Conservation (phyloP, 2,797 vertebrate genomes). For the Buphagus erythrorhynchus region DNA sequence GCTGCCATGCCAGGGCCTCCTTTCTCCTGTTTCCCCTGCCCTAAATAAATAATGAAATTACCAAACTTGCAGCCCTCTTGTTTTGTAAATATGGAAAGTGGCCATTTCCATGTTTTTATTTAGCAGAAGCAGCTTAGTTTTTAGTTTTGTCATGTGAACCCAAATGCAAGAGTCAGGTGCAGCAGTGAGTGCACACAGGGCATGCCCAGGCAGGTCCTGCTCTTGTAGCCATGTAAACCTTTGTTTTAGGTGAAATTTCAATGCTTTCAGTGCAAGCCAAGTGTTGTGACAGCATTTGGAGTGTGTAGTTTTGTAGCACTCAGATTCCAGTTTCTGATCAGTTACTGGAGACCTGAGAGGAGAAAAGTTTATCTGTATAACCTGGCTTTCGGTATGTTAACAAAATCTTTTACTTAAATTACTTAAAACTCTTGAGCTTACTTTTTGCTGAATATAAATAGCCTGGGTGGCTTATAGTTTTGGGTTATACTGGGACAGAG, state of each 20-base stretch:
- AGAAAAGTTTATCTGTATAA: background rate
- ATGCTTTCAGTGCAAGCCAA: background rate
- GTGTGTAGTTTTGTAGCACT: background rate
- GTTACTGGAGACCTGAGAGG: background rate
- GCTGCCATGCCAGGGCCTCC: background rate
- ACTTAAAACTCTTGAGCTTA: background rate
- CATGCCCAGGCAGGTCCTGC: background rate
- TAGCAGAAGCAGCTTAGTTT: background rate
- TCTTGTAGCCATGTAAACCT: background rate
- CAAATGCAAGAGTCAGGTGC: background rate
- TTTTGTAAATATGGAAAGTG: background rate
- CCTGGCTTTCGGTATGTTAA: background rate
- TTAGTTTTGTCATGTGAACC: background rate
- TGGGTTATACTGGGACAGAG: background rate
- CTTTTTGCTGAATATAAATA: background rate
- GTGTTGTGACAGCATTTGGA: background rate
- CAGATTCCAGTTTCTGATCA: background rate
- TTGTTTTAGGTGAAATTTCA: background rate
- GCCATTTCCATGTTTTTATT: constrained; percentile 6
- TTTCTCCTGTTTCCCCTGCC: background rate
- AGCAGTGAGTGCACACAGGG: background rate
- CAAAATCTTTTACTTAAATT: background rate
- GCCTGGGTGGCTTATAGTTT: background rate
- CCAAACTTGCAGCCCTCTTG: background rate
- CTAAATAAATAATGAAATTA: background rate